Conservation (phyloP, 2,888 invertebrate species). For the Acrocera orbiculus region DNA sequence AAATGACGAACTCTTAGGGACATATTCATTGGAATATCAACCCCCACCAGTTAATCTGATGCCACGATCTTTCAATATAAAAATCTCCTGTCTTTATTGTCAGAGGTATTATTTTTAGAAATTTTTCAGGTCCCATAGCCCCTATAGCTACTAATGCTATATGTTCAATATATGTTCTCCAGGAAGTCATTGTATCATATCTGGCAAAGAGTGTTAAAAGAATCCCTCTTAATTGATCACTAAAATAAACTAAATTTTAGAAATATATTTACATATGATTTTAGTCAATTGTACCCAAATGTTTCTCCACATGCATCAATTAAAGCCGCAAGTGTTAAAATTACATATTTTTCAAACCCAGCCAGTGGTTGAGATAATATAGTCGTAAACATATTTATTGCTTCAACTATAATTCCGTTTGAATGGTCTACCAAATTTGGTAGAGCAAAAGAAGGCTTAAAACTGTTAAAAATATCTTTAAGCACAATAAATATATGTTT, state of each 20-base stretch:
- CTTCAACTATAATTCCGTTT: too few relatives aligned
- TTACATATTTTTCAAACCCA: slow-evolving; percentile 33
- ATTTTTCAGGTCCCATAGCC: slow-evolving; percentile 53
- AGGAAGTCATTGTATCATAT: slow-evolving; percentile 42
- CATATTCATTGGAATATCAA: too few relatives aligned
- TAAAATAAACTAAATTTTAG: too few relatives aligned
- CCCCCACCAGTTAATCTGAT: too few relatives aligned
- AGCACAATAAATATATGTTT: too few relatives aligned
- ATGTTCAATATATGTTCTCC: slow-evolving; percentile 52
- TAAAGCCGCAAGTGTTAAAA: slow-evolving; percentile 39
- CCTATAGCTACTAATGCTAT: slow-evolving; percentile 68
- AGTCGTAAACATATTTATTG: too few relatives aligned
- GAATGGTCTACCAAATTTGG: too few relatives aligned
- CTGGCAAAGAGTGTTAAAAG: slow-evolving; percentile 46
- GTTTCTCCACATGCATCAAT: slow-evolving; percentile 36
- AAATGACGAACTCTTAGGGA: too few relatives aligned
- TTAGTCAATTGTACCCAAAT: slow-evolving; percentile 25
- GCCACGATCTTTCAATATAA: slow-evolving; percentile 75
- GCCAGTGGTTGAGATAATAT: too few relatives aligned
- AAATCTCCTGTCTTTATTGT: slow-evolving; percentile 36
- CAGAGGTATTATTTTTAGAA: slow-evolving; percentile 51
- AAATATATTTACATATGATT: too few relatives aligned
- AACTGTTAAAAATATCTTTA: too few relatives aligned
- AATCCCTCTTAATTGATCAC: slow-evolving; percentile 31
- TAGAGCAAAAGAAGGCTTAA: too few relatives aligned